A percentile compares a stretch with the other conserved stretches of the same genome.
Evolutionary conservation across 2,113 vertebrate species (phyloP).

Genomic region (Pangasianodon gigas): DNA sequence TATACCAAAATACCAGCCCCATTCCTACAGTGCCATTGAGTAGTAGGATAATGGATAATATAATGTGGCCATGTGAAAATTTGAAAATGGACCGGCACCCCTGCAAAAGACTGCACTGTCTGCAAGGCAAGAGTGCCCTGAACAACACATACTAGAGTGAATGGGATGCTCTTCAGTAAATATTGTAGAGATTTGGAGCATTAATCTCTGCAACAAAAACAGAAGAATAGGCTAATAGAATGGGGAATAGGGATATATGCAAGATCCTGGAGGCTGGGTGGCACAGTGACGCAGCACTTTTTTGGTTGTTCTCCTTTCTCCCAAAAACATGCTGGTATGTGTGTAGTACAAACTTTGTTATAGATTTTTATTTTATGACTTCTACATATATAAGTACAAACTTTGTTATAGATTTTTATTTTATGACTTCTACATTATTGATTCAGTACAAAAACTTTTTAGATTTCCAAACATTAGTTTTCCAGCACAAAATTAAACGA

Average conservation of each 20-base stretch:
- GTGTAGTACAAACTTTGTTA: no score
- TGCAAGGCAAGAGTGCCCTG: not conserved
- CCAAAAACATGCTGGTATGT: no score
- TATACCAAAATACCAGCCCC: not conserved
- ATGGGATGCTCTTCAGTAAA: not conserved
- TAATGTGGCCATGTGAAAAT: not conserved
- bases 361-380: no score
- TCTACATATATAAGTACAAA: no score
- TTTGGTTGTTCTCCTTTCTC: no score
- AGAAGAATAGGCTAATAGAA: not conserved
- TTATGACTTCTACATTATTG: no score
- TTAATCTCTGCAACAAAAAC: not conserved
- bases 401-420: no score
- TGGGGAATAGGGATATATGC: not conserved
- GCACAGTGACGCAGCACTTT: no score
- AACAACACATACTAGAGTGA: not conserved
- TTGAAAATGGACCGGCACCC: not conserved
- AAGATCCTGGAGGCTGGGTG: no score
- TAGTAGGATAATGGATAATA: not conserved
- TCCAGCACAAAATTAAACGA: no score
- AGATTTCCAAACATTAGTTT: no score
- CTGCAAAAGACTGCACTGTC: not conserved
- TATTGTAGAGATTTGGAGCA: not conserved
- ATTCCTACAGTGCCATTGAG: not conserved
- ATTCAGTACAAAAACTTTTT: no score